Base-by-base conservation (phyloP, 1,140 invertebrate species). In the Papilio dardanus region DNA sequence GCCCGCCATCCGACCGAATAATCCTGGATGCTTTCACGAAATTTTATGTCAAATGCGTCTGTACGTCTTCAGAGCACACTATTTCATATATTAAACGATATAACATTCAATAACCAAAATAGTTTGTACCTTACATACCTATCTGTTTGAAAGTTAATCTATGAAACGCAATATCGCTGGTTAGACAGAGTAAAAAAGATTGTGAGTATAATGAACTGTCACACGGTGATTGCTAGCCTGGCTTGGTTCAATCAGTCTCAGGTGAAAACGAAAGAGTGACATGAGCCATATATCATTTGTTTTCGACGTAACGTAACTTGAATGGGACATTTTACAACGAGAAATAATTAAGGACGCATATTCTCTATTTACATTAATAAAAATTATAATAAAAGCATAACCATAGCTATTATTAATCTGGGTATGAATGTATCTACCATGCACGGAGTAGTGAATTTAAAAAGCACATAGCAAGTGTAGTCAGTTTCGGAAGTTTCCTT, bases 1-100 rank as follows among this genome's bases (percentile, higher is more conserved):
- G 65, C 7, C 74, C 50, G 42, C 58, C 37, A 50, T 10, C 62
- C 62, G 30, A 54, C 74, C 35, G 58, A 30, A 75, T 50, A 75
- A 71, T 71, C 21, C 40, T 50, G 69, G 40, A 71, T 71, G 69
- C 69, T 42, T 71, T 21, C 33, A 28, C 21, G 33, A 40, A 33
- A 69, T 69, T 69, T 68, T 35, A 40, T 40, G 33, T 67, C 65
- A 67, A 67, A 67, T 8, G 30, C 58, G 24, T 33, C 7, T 19
- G 16, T 33, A 33, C 31, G 5, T 19, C 19, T 35, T 35, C 65
- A 19, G n/a, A 66, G 30, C 30, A 65, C 3, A n/a, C 30, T 67
- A 35, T 67, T 67, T 67, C 28, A 21, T 33, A 33, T 35, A 67
- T 54, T 62, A 24, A 58, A 58, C 54, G 3, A 62, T 28, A 62